Evolutionary conservation across 2,113 vertebrate species (phyloP).

Genomic region (Tringa solitaria): DNA sequence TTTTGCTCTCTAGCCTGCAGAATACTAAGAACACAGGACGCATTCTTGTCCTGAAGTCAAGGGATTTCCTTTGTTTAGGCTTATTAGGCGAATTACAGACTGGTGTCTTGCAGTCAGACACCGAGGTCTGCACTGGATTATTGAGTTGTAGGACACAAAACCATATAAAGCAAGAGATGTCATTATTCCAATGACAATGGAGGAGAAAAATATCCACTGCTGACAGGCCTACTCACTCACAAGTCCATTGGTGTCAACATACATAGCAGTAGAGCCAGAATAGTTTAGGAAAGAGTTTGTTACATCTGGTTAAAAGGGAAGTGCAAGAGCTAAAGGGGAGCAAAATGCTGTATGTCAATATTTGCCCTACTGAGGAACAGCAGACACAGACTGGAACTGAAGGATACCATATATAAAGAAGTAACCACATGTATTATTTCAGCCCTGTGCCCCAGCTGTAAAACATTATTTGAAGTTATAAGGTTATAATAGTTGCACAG

Average conservation of each 20-base stretch:
- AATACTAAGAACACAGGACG: conserved; percentile 4
- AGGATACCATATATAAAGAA: conserved; percentile 58
- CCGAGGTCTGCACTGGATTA: conserved; percentile 65
- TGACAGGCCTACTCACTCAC: conserved; percentile 70
- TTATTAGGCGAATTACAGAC: conserved; percentile 60
- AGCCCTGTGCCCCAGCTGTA: conserved; percentile 71
- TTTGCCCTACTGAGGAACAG: conserved; percentile 67
- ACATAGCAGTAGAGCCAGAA: conserved; percentile 53
- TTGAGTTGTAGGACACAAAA: conserved; percentile 61
- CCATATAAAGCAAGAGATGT: conserved; percentile 71
- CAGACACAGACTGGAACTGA: conserved; percentile 66
- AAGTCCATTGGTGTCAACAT: conserved; percentile 63
- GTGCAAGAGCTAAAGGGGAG: conserved; percentile 56
- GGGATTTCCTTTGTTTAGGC: conserved; percentile 71
- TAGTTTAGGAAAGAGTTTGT: conserved; percentile 56
- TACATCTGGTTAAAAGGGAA: conserved; percentile 70
- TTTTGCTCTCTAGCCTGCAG: conserved; percentile 23
- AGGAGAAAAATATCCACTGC: conserved; percentile 66
- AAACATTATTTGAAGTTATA: conserved; percentile 73
- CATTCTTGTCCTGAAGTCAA: conserved; percentile 60
- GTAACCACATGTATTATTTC: conserved; percentile 67
- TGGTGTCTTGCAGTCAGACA: conserved; percentile 56
- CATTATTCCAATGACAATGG: conserved; percentile 68
- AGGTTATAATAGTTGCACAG: conserved; percentile 65
- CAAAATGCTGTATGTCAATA: conserved; percentile 62